Evolutionary conservation across 37 sponge, comb jelly and placozoan genomes (phyloP), one percentile per base, ranked within the genome.

Genomic region (Chondrosia reniformis): DNA sequence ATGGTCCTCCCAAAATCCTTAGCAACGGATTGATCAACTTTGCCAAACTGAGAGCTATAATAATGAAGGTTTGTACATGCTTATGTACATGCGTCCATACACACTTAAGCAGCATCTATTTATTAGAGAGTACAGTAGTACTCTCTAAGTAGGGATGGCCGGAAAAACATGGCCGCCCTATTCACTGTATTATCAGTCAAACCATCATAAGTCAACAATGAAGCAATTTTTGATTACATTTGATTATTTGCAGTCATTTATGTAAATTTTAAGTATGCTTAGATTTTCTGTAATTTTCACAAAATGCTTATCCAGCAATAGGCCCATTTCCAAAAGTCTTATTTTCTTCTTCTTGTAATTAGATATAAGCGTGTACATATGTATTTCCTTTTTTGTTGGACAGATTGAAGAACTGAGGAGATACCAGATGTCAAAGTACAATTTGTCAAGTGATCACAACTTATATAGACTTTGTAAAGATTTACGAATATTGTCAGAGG

Each of bases 21-120:
- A 84, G 78, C 59, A 88, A 93, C 63, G 89, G 93, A 54, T 75
- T 93, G 4, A 44, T 81, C n/a, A 93, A 93, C 61, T 93, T 93
- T 81, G 76, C 89, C 15, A 93, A 93, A 69, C 69, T 93, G n/a
- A 79, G 93, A 58, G 81, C 63, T 22, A 83, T 93, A 34, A 82
- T 84, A 9, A 42, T 46, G 46, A 89, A 84, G 85, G 90, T 89
- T 37, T n/a, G 83, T 31, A 41, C 33, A 24, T 3, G 15, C 17
- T 17, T 19, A 17, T 49, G 54, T 12, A 19, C 15, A 19, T 17
- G 17, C 54, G 15, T 49, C 15, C 12, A 12, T 19, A 15, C 52
- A 19, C 52, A 49, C 15, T 10, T 49, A 49, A 49, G 10, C 15
- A 19, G 8, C 58, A 56, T 56, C 27, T 56, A 28, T 2, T 56